Percentiles rank a stretch among this genome's conserved stretches.
phyloP scores from a whole-genome alignment of 2,888 invertebrate species.

The Augochlorella aurata region DNA sequence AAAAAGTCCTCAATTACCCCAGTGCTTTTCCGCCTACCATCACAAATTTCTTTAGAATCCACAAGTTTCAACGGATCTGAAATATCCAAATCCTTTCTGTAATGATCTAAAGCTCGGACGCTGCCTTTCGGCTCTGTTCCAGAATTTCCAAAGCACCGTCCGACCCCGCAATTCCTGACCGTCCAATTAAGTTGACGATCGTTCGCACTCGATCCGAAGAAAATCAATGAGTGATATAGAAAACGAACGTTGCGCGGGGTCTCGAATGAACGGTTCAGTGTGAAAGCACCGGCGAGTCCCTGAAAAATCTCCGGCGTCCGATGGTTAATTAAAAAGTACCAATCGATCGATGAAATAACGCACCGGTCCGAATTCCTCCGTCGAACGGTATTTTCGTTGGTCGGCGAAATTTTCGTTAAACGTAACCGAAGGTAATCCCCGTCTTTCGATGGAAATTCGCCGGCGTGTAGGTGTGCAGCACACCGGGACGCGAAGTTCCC shows the following conservation, averaged over 20 bases:
- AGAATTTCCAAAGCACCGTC: neutral
- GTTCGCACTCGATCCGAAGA: neutral
- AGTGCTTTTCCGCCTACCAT: no score
- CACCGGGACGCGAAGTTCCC: neutral
- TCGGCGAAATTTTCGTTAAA: slow-evolving; percentile 9
- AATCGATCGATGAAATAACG: neutral
- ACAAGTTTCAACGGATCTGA: no score
- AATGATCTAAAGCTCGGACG: no score
- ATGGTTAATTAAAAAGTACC: neutral
- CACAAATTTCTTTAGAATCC: no score
- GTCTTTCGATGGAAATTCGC: slow-evolving; percentile 4
- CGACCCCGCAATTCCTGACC: no score
- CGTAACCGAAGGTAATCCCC: neutral
- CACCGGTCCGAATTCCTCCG: neutral
- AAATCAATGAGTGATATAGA: slow-evolving; percentile 1
- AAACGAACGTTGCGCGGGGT: neutral
- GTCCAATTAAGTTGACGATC: neutral
- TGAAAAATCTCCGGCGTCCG: neutral
- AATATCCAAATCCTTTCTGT: no score
- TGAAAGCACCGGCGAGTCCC: neutral
- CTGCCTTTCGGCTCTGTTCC: no score
- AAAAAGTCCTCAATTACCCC: no score
- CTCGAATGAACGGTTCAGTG: neutral
- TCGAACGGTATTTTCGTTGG: neutral
- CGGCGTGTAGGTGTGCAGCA: neutral